These are phyloP conservation scores for Vidua macroura DNA, from an alignment of 2,113 vertebrate species.

Conservation along the genomic window DNA sequence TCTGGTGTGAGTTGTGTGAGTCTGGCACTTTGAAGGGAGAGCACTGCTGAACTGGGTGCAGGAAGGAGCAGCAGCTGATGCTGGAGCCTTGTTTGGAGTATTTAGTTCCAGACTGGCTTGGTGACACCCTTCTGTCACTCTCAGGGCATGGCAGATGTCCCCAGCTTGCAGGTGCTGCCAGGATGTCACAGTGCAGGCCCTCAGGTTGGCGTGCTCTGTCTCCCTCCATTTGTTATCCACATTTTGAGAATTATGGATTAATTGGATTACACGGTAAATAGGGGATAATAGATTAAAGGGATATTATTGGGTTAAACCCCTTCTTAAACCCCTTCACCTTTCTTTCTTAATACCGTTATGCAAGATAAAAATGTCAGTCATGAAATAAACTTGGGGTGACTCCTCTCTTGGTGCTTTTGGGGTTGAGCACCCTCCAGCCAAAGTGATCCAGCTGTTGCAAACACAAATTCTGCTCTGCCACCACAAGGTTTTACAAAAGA, in stretches of 20 bases:
- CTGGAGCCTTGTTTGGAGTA: not conserved
- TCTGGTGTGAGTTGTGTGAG: not conserved
- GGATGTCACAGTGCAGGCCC: not conserved
- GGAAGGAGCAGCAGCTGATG: not conserved
- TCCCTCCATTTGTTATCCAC: not conserved
- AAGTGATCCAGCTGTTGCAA: not conserved
- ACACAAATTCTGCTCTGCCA: not conserved
- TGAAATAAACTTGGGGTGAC: not conserved
- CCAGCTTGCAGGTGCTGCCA: not conserved
- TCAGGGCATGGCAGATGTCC: not conserved
- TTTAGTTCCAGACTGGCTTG: not conserved
- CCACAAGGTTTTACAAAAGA: not conserved
- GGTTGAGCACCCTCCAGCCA: not conserved
- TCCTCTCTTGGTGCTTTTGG: not conserved
- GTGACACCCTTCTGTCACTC: not conserved
- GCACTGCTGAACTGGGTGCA: not conserved
- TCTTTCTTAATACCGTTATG: slow-evolving; percentile 25
- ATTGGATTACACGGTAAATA: slow-evolving; percentile 31
- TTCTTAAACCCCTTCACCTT: slow-evolving; percentile 43
- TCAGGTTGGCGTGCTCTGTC: not conserved
- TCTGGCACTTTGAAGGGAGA: not conserved
- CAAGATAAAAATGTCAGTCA: slow-evolving; percentile 1
- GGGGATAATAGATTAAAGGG: slow-evolving; percentile 54
- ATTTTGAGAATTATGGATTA: slow-evolving; percentile 39
- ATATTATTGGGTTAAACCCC: slow-evolving; percentile 50